Evolutionary conservation across 2,797 vertebrate species (phyloP).

Genomic region (Intellagama lesueurii): DNA sequence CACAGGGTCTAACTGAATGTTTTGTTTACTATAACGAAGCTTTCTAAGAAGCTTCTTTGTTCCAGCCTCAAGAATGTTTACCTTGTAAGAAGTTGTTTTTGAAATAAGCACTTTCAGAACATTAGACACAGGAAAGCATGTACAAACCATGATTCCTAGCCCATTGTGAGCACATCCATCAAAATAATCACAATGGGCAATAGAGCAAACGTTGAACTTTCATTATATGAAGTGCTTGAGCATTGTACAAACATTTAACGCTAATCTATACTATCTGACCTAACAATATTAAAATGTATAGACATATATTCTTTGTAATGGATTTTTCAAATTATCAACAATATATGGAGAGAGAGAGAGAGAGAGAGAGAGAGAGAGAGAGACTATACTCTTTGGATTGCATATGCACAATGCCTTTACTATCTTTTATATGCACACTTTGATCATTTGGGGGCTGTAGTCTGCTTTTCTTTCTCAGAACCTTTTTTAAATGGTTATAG

Average conservation of each 20-base stretch:
- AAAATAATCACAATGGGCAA: conserved; percentile 3
- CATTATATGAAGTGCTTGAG: conserved; percentile 46
- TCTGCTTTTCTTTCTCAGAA: conserved; percentile 25
- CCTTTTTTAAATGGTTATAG: conserved; percentile 22
- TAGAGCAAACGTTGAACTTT: conserved; percentile 46
- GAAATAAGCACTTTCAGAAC: background rate
- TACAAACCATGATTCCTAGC: conserved; percentile 24
- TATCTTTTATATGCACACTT: conserved; percentile 44
- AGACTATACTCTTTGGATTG: conserved; percentile 24
- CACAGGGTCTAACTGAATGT: background rate
- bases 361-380: too few relatives aligned
- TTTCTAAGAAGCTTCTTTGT: conserved; percentile 27
- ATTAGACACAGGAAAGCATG: conserved; percentile 23
- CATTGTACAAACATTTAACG: conserved; percentile 44
- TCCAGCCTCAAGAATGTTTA: conserved; percentile 35
- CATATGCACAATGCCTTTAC: conserved; percentile 20
- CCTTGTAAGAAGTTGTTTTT: conserved; percentile 30
- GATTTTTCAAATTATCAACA: conserved; percentile 60
- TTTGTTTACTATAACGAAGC: background rate
- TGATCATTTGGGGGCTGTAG: background rate
- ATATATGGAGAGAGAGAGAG: conserved; percentile 8
- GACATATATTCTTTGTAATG: conserved; percentile 45
- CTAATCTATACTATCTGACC: conserved; percentile 42
- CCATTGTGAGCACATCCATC: conserved; percentile 52
- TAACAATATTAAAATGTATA: conserved; percentile 48